Evolutionary conservation across 2,797 vertebrate genomes (phyloP), one percentile per base, ranked within the genome.

Genomic region (Cyprinella venusta): DNA sequence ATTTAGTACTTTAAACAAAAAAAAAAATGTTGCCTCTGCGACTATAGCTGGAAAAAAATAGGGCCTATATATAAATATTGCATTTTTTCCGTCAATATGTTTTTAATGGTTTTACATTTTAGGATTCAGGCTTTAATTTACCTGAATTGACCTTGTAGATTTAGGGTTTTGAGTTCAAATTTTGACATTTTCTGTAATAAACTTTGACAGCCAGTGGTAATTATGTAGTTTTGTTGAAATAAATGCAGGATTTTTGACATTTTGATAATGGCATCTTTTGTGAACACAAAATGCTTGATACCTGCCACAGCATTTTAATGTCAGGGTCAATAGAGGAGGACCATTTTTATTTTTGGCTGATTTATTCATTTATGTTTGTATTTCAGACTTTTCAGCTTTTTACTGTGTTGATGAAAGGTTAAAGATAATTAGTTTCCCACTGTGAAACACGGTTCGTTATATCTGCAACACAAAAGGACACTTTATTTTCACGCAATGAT

Each of bases 191-290:
- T 33, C 21, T n/a, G 38, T 40, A 40, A 68, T 21, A 40, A 69
- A 69, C 42, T 71, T 19, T 19, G 45, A 50, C 26, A 50, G 45
- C 16, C 16, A 33, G 45, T 1, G 8, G 45, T 52, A 33, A 33
- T 52, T 19, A 72, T 50, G 45, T 18, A 19, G 8, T 48, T 30
- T 19, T 50, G 24, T 50, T 50, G 8, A 30, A 48, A 16, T n/a
- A 30, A 48, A 48, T 6, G 56, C 6, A 12, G 8, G 5, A 30
- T 33, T 50, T 70, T 40, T 72, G 48, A 72, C 26, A 72, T 72
- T 72, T 72, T 72, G 16, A 72, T 52, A 72, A 71, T 71, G 24
- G 12, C 45, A 33, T 72, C 45, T 72, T 72, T 52, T 72, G 45
- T 52, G 70, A 50, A 71, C 18, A 6, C 26, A 30, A 19, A 9